Percentiles rank a stretch among this genome's conserved stretches.
Evolutionary conservation across 2,113 vertebrate genomes (phyloP).

Genomic region (Lophura nycthemera): DNA sequence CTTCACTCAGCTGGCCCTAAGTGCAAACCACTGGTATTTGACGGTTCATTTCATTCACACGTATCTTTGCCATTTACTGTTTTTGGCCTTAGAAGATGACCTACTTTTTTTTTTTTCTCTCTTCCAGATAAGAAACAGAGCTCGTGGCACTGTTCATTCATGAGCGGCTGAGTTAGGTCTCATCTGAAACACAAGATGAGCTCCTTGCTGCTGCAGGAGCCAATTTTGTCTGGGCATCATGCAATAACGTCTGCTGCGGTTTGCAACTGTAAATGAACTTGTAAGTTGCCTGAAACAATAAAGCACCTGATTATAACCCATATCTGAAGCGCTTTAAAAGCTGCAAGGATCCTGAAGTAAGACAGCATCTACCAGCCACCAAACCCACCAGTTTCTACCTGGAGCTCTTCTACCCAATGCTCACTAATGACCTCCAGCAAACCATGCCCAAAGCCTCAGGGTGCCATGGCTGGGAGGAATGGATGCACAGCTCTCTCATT

Average conservation of each 20-base stretch:
- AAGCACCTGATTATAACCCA: neutral
- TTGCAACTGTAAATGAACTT: neutral
- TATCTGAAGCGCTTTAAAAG: neutral
- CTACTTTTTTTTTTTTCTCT: neutral
- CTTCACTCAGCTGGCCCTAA: neutral
- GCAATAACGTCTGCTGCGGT: neutral
- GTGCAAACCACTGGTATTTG: neutral
- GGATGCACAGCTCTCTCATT: neutral
- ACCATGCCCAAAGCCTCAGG: neutral
- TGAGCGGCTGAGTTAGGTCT: fast-evolving
- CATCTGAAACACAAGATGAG: neutral
- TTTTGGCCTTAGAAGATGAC: neutral
- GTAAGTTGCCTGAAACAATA: neutral
- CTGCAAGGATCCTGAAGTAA: neutral
- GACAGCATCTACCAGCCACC: neutral
- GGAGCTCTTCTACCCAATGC: neutral
- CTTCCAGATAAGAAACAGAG: neutral
- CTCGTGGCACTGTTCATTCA: neutral
- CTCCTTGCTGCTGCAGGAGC: neutral
- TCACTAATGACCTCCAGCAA: neutral
- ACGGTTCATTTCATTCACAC: neutral
- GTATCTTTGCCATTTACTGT: neutral
- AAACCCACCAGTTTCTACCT: neutral
- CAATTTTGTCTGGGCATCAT: fast-evolving
- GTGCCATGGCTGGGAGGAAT: neutral